Evolutionary conservation across 2,113 vertebrate species (phyloP).

Genomic region (Eupsittula cactorum): DNA sequence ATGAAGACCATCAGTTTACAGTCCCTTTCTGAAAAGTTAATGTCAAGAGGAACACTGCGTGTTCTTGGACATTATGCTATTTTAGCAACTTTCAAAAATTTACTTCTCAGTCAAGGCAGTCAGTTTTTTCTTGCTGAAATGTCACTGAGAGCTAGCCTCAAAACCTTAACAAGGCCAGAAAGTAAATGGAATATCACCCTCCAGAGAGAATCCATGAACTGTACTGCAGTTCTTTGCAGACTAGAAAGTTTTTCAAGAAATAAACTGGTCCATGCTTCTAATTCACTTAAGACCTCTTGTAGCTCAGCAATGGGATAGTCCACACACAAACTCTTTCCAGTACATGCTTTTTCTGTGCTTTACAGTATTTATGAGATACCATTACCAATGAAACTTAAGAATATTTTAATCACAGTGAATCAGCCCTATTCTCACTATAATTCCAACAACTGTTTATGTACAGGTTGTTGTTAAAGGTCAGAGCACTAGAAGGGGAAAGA

Average conservation of each 20-base stretch:
- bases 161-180: not conserved
- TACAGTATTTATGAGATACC: not conserved
- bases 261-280: not conserved
- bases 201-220: not conserved
- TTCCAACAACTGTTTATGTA: not conserved
- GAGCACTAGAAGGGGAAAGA: not conserved
- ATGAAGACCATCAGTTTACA: not conserved
- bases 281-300: not conserved
- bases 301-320: not conserved
- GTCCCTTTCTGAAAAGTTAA: not conserved
- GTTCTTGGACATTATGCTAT: not conserved
- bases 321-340: not conserved
- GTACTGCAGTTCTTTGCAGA: not conserved
- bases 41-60: not conserved
- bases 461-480: not conserved
- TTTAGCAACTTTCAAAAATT: not conserved
- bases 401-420: not conserved
- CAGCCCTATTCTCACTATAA: not conserved
- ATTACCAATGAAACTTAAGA: not conserved
- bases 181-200: not conserved
- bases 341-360: not conserved
- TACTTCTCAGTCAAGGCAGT: not conserved
- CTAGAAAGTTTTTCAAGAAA: not conserved
- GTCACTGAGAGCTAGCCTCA: not conserved
- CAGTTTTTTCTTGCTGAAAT: not conserved